Base-by-base conservation (phyloP, 2,888 invertebrate species). In the Cerastis leucographa region DNA sequence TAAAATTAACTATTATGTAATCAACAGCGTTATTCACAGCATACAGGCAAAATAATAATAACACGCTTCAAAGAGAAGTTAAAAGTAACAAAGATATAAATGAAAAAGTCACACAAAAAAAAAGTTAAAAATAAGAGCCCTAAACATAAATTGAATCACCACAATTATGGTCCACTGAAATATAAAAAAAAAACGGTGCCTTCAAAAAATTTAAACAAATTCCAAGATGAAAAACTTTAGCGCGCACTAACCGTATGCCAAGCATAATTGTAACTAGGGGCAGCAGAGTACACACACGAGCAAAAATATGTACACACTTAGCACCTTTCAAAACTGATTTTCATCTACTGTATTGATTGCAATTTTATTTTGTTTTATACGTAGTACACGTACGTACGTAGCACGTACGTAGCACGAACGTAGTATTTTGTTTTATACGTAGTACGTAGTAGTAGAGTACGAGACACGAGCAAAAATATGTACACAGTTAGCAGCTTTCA, bases 231-330 rank as follows among this genome's bases (percentile, higher is more conserved):
- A 68, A 44, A 49, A 46, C 22, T 59, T 81, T 12, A 4, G 17
- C 1, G 1, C 2, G 9, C 14, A 49, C 19, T n/a, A 44, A 42
- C 14, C n/a, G 46, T 76, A 69, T 51, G 4, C 44, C 35, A 49
- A 56, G 71, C 56, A 69, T 74, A 74, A 74, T 74, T 83, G 56
- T 68, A 68, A 86, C 84, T 73, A 76, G 19, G 49, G 12, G 3
- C 22, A 51, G 25, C 25, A 6, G 7, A 56, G 14, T 56, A 56
- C 56, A 56, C 25, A 25, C 25, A 56, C 56, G 14, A 7, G 2
- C 14, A 56, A 7, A 25, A n/a, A 8, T 46, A 46, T 11, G 9
- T 51, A 17, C 56, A 56, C 56, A 56, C 25, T 56, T 56, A 14
- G 25, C 56, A 25, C 14, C n/a, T 56, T 25, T 56, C 7, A 25